Evolutionary conservation across 2,888 invertebrate species (phyloP), one percentile per base, ranked within the genome.

Genomic region (Criorhina ranunculi): DNA sequence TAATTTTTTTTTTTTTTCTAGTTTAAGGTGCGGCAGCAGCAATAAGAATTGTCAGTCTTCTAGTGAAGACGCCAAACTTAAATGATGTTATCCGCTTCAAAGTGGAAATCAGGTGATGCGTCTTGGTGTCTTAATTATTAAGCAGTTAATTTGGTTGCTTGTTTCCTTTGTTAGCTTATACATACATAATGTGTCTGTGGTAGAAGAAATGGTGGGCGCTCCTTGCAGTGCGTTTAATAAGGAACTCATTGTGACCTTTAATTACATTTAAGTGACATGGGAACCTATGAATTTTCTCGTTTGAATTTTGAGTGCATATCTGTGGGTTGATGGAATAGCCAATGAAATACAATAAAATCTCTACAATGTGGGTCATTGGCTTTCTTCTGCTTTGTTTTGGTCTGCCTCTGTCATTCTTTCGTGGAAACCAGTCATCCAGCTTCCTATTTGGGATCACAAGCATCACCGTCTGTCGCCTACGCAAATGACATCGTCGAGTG

Each of bases 1-100:
- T 42, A 40, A 67, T 67, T 42, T 55, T 29, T 40, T 15, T 29
- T 42, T n/a, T 40, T 40, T 12, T 66, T 12, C 12, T 35, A 5
- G 40, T n/a, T 8, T 62, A n/a, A 44, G 24, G 37, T 31, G 37
- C 51, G 37, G 35, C 51, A 24, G 17, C 44, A 35, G 17, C 24
- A 33, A n/a, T 9, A n/a, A 33, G 29, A 31, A 15, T 60, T 29
- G 42, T 60, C 31, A 19, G 15, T 44, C n/a, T 62, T 46, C 44
- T 31, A 29, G n/a, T 1, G n/a, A 44, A 62, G 24, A 46, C n/a
- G n/a, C 11, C 57, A 24, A 24, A 59, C 7, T n/a, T 7, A 24
- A 40, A 24, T 33, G 44, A 33, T 9, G 4, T 33, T 17, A 62
- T 31, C 44, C 6, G 62, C 19, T 33, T 42, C 5, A 9, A 31